Percentiles rank a stretch among this genome's conserved stretches.
Conservation (phyloP, 2,797 vertebrate genomes). For the Allobates femoralis region DNA sequence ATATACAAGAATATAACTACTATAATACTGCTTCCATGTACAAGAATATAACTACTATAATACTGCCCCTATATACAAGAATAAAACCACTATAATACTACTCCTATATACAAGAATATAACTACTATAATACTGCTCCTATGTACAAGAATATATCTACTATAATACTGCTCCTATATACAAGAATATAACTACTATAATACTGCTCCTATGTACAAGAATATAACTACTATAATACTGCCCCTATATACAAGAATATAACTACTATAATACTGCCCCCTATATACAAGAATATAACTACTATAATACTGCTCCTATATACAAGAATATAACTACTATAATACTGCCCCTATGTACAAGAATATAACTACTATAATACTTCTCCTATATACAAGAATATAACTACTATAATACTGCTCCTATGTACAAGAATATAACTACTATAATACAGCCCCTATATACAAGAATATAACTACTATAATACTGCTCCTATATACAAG, state of each 20-base stretch:
- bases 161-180: not conserved
- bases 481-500: not conserved
- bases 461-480: not conserved
- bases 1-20: too few relatives aligned
- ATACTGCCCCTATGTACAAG: too few relatives aligned
- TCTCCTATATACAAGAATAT: too few relatives aligned
- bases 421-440: too few relatives aligned
- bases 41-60: not conserved
- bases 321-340: slow-evolving; percentile 11
- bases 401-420: too few relatives aligned
- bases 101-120: slow-evolving; percentile 1
- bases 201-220: slow-evolving; percentile 1
- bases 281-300: not conserved
- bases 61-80: not conserved
- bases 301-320: slow-evolving; percentile 4
- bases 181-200: slow-evolving; percentile 9
- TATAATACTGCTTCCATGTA: too few relatives aligned
- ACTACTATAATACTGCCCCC: not conserved
- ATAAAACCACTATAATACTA: slow-evolving; percentile 1
- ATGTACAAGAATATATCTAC: slow-evolving; percentile 9
- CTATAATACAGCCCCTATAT: too few relatives aligned
- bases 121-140: not conserved
- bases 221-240: slow-evolving; percentile 3
- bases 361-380: too few relatives aligned
- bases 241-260: slow-evolving; percentile 1